phyloP scores from a whole-genome alignment of 2,797 vertebrate species.

The Enteromius trimaculatus region DNA sequence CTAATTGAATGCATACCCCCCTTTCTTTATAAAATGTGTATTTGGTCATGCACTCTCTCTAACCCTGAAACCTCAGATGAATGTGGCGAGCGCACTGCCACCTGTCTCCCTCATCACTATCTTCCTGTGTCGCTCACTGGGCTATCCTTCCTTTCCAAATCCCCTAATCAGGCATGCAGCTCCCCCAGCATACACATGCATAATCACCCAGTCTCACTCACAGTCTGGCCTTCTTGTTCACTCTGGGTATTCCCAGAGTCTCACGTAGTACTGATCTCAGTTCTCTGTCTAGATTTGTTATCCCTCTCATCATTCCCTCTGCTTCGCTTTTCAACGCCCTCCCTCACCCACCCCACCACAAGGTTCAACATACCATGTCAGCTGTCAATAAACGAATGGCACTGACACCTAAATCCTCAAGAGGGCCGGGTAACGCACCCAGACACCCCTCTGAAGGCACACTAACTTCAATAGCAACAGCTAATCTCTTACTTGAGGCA shows the following conservation, averaged over 20 bases:
- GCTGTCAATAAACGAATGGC: conserved; percentile 68
- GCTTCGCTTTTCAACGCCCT: conserved; percentile 20
- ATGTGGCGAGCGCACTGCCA: not conserved
- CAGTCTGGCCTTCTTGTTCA: conserved; percentile 31
- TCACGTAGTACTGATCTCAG: conserved; percentile 34
- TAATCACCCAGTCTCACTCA: conserved; percentile 48
- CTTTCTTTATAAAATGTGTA: not conserved
- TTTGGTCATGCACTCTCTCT: conserved; percentile 42
- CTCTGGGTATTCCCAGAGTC: conserved; percentile 24
- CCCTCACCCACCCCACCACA: conserved; percentile 20
- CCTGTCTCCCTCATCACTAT: conserved; percentile 10
- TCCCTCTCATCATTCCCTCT: conserved; percentile 26
- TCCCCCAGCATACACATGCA: conserved; percentile 7
- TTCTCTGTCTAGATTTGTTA: conserved; percentile 44
- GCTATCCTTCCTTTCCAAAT: conserved; percentile 11
- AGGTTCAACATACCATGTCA: conserved; percentile 66
- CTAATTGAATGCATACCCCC: conserved; percentile 1
- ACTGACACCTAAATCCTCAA: conserved; percentile 63
- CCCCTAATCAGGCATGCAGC: conserved; percentile 34
- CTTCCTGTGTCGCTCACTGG: conserved; percentile 27
- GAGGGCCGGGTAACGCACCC: conserved; percentile 11
- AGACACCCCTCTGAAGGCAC: not conserved
- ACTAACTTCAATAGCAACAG: conserved; percentile 52
- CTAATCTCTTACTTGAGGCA: not conserved
- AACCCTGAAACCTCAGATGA: conserved; percentile 34